phyloP scores from a whole-genome alignment of 2,113 vertebrate species.

The Protomyctophum bolini region DNA sequence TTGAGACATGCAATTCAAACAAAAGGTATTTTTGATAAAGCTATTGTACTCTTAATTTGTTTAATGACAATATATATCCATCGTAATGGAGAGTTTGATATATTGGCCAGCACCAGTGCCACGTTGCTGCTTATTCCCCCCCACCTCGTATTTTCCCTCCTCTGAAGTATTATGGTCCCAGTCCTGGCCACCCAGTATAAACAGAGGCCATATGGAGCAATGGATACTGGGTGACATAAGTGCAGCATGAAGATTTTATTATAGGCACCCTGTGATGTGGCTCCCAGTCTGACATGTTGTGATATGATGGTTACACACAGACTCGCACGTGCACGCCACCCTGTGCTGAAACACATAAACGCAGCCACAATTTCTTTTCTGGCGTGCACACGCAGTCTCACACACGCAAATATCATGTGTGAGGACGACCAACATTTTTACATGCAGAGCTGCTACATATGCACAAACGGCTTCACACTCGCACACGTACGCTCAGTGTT shows the following conservation, averaged over 20 bases:
- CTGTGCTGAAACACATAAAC: not conserved
- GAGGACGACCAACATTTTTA: not conserved
- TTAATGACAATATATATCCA: no score
- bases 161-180: constrained; percentile 18
- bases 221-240: constrained; percentile 66
- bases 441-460: constrained; percentile 1
- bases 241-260: constrained; percentile 71
- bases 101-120: not conserved
- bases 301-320: constrained; percentile 56
- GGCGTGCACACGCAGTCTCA: constrained; percentile 15
- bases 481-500: constrained; percentile 17
- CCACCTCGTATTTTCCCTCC: constrained; percentile 17
- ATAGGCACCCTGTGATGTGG: constrained; percentile 70
- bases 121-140: constrained; percentile 1
- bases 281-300: constrained; percentile 70
- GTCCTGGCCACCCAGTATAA: constrained; percentile 67
- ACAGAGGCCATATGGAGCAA: constrained; percentile 66
- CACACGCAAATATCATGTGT: constrained; percentile 1
- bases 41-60: no score
- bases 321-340: no score
- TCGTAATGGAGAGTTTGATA: no score
- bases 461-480: constrained; percentile 12
- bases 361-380: constrained; percentile 20
- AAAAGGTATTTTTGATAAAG: no score
- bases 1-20: no score